phyloP scores from a whole-genome alignment of 2,113 vertebrate genomes.

The Zosterops borbonicus region DNA sequence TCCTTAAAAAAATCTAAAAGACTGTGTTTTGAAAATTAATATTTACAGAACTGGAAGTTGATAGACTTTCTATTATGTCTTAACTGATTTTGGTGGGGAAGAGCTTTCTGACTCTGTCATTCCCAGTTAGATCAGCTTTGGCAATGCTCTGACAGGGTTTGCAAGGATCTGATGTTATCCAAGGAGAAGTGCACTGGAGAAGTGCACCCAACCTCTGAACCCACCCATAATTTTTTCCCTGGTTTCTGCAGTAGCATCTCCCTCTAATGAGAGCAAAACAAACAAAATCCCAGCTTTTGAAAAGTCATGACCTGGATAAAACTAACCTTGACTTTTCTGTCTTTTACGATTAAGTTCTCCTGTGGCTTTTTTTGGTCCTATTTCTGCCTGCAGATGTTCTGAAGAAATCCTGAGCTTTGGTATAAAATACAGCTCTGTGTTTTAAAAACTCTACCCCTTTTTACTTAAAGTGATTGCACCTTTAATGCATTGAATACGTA shows the following conservation, averaged over 20 bases:
- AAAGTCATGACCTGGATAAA: neutral
- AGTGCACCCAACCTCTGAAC: neutral
- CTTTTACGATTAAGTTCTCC: neutral
- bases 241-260: neutral
- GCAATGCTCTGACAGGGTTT: neutral
- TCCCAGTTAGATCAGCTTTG: neutral
- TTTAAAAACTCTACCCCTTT: neutral
- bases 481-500: neutral
- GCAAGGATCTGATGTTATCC: neutral
- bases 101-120: conserved; percentile 24
- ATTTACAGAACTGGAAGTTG: neutral
- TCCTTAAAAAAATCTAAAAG: neutral
- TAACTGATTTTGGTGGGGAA: neutral
- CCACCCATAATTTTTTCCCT: neutral
- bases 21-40: neutral
- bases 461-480: neutral
- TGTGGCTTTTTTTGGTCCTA: neutral
- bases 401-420: neutral
- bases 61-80: neutral
- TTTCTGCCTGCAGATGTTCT: neutral
- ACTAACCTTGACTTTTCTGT: neutral
- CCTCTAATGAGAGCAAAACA: neutral
- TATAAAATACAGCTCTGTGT: neutral
- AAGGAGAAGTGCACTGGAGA: neutral
- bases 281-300: neutral